Base-by-base conservation (phyloP, 2,888 invertebrate species). In the Cryptocheilus praepositus region DNA sequence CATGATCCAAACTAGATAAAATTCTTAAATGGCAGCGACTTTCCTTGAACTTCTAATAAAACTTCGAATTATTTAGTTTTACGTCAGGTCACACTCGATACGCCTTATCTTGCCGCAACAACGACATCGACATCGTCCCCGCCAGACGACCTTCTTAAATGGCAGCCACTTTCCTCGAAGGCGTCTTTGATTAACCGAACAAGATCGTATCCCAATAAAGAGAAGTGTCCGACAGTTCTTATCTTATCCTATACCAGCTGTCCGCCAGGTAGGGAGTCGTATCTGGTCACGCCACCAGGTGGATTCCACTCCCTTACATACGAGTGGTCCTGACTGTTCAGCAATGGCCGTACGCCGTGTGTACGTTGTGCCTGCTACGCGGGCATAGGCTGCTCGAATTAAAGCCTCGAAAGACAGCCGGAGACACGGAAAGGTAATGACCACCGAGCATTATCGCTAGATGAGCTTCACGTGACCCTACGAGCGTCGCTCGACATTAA, bases 201-300 rank as follows among this genome's bases (percentile, higher is more conserved):
- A 69, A 71, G 75, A 76, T 76, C 73, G 67, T 69, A 68, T 69
- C 61, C 70, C 76, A 80, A 81, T 81, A 79, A 74, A 81, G 78
- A 79, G 78, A 73, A 70, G 73, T 57, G 60, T 65, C 67, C 67
- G 73, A 71, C 74, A 68, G 62, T 61, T 56, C 64, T 79, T 81
- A 81, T 81, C 81, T 81, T 76, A 81, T 79, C 79, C 71, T 61
- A 36, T 63, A 69, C 64, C 36, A 63, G 66, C 73, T 80, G 81
- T 81, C 80, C 77, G 71, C 62, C 58, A 61, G 67, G 60, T 58
- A 62, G 69, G 71, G 65, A 63, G 70, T 74, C 69, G 70, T 80
- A 77, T 77, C 81, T 79, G 75, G 81, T 81, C 81, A 81, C 81
- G 81, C 80, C 73, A 75, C 62, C 57, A 52, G 64, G 52, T 67